Evolutionary conservation across 2,888 invertebrate species (phyloP).

Genomic region (Athrips mouffetella): DNA sequence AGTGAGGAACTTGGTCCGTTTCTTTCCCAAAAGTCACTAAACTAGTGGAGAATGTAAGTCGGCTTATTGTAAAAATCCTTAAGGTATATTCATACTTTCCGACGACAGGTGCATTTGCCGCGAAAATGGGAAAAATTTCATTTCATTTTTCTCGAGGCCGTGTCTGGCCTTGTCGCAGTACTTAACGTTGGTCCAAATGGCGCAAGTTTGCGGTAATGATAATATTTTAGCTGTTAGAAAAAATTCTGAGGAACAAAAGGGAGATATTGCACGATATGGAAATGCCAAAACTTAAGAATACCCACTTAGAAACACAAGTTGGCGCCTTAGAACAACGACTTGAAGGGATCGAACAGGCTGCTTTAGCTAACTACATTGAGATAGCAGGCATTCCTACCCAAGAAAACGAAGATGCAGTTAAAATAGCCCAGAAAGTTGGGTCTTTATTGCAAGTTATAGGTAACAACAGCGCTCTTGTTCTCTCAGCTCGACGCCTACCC

Average conservation of each 20-base stretch:
- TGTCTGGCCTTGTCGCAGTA: constrained; percentile 26
- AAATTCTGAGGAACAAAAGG: not conserved
- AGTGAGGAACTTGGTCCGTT: too few relatives aligned
- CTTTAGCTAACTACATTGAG: too few relatives aligned
- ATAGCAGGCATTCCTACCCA: too few relatives aligned
- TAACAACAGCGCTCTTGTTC: too few relatives aligned
- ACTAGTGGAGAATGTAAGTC: constrained; percentile 45
- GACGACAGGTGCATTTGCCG: constrained; percentile 43
- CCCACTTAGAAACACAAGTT: too few relatives aligned
- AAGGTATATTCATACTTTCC: constrained; percentile 50
- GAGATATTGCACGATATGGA: not conserved
- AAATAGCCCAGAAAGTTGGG: too few relatives aligned
- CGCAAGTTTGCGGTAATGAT: constrained; percentile 1
- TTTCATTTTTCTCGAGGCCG: constrained; percentile 41
- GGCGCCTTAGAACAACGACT: too few relatives aligned
- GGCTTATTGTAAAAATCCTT: constrained; percentile 53
- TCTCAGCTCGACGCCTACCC: too few relatives aligned
- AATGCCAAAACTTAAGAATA: constrained; percentile 11
- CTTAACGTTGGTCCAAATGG: constrained; percentile 14
- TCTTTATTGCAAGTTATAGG: too few relatives aligned
- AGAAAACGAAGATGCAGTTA: too few relatives aligned
- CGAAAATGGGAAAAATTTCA: constrained; percentile 46
- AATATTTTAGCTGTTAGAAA: too few relatives aligned
- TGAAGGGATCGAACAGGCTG: too few relatives aligned
- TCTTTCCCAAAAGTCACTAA: constrained; percentile 35